Evolutionary conservation across 2,888 invertebrate genomes (phyloP), one percentile per base, ranked within the genome.

Genomic region (Leptopterna dolabrata): DNA sequence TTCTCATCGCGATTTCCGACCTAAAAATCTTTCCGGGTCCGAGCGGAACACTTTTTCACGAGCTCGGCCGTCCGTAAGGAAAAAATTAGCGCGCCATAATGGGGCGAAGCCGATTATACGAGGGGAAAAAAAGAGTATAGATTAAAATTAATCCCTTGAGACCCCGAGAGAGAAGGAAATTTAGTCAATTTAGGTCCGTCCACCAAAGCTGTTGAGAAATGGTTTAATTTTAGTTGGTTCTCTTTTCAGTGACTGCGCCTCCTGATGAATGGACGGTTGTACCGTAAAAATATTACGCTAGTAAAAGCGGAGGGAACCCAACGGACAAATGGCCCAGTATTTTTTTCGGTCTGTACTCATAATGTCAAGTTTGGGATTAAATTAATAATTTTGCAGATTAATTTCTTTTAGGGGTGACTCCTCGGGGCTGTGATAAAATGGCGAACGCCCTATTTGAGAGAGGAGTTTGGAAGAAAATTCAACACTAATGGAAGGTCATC

Each of bases 31-130:
- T 9, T 0, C 63, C 24, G 0, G 24, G 24, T 4, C 24, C 1
- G 63, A 24, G 19, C 63, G 11, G 0, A 63, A 63, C 63, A 9
- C 24, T 27, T 63, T 55, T 63, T 63, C 24, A 63, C 63, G 24
- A 19, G 27, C 63, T 63, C 63, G 63, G 4, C 24, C 63, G 63
- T 24, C 27, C 63, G 63, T 63, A 63, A 63, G 63, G 63, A 63
- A 63, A 63, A 63, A 63, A 63, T 63, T 63, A 63, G 63, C 63
- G 63, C 63, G 63, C 63, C 63, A 63, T 63, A 63, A 63, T 63
- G 63, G 63, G 24, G 63, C 63, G 63, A 63, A 63, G 63, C 63
- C 63, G 63, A 63, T 63, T 63, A 63, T 63, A 24, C 63, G 63
- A 63, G 63, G 27, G 63, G 24, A 7, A 63, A 47, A 63, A 63